Base-by-base conservation (phyloP, 1,140 invertebrate genomes). In the Eupeodes corollae region DNA sequence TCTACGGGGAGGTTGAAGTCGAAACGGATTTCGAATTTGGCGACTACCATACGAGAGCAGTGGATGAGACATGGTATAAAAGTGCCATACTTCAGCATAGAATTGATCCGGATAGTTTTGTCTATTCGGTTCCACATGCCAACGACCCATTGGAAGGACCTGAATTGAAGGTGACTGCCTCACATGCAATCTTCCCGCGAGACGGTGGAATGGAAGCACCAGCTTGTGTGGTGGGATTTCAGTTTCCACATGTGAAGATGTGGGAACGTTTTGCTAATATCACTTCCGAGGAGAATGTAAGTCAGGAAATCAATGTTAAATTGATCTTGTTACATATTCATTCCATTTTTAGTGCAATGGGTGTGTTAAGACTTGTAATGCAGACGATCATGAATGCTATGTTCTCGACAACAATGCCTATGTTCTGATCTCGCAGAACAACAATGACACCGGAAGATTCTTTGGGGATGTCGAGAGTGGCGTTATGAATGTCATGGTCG, bases 11-110 rank as follows among this genome's bases (percentile, higher is more conserved):
- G 16, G 68, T 62, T 41, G 65, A 68, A 41, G 62, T 68, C 12
- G 58, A 61, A 1, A 56, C 58, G 35, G 64, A 62, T 58, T 84
- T 80, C 11, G 79, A 83, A 48, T 92, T 92, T 62, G 85, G 87
- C 16, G 82, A 88, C 53, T 68, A 77, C 18, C 79, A 92, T 63
- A 79, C 77, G 13, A 77, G 77, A 44, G 83, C 91, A 1, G 87
- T 92, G 15, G 87, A 95, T 61, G 91, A 94, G 63, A 79, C 85
- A 0, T 96, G 91, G 86, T 97, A 96, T 61, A 86, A 86, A 62
- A 80, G 86, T 41, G 90, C 92, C 3, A 87, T 95, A 5, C 76
- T 94, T 34, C 86, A 89, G 56, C 84, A 89, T 66, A 74, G 81
- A 56, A 72, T 84, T 26, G 83, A 88, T 52, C 73, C 79, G 3